phyloP scores from a whole-genome alignment of 1,140 invertebrate genomes.

The Arion vulgaris region DNA sequence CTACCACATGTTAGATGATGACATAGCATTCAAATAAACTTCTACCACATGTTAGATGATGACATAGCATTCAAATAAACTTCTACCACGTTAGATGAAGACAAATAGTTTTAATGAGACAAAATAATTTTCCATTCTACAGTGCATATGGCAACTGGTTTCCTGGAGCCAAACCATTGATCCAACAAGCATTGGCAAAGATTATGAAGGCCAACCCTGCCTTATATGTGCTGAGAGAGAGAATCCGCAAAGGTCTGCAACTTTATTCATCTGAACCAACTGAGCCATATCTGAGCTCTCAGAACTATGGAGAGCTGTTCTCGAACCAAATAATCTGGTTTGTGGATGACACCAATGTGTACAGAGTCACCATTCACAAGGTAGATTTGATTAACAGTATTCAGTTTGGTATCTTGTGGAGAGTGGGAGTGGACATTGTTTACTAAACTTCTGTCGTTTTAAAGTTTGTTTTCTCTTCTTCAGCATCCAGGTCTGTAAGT shows the following conservation, averaged over 20 bases:
- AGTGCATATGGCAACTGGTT: slow-evolving; percentile 99
- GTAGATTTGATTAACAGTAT: slow-evolving; percentile 50
- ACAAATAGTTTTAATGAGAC: too few species aligned
- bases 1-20: too few species aligned
- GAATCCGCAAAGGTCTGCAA: slow-evolving; percentile 97
- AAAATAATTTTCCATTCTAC: too few species aligned
- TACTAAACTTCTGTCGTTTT: too few species aligned
- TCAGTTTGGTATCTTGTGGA: too few species aligned
- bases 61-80: too few species aligned
- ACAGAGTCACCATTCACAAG: slow-evolving; percentile 99
- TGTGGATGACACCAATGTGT: slow-evolving; percentile 99
- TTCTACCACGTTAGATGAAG: too few species aligned
- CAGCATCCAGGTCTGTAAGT: too few species aligned
- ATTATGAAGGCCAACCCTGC: slow-evolving; percentile 99
- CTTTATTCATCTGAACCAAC: slow-evolving; percentile 99
- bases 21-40: too few species aligned
- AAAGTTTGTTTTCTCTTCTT: too few species aligned
- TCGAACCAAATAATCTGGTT: slow-evolving; percentile 99
- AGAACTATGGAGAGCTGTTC: slow-evolving; percentile 99
- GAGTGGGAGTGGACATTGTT: too few species aligned
- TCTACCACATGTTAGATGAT: too few species aligned
- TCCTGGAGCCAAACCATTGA: slow-evolving; percentile 97
- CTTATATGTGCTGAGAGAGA: slow-evolving; percentile 95
- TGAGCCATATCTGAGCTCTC: slow-evolving; percentile 98
- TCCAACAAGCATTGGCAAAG: slow-evolving; percentile 99